phyloP scores from a whole-genome alignment of 2,888 invertebrate species.

The Macropis europaea region DNA sequence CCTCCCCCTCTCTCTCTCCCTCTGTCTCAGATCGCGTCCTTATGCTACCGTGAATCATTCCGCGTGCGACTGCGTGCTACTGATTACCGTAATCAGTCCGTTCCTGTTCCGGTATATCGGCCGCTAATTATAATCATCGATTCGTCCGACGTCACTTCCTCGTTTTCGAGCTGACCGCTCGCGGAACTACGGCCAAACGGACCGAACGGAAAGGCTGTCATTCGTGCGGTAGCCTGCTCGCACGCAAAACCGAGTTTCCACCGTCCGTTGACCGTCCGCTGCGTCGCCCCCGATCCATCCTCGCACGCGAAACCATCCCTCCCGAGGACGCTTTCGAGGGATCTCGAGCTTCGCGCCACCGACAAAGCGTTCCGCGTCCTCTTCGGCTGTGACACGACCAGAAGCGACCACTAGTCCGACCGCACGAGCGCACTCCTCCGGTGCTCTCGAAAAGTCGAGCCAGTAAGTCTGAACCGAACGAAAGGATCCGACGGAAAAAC shows the following conservation, averaged over 20 bases:
- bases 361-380: too few relatives aligned
- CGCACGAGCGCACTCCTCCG: slow-evolving; percentile 44
- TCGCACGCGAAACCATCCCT: too few relatives aligned
- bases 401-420: slow-evolving; percentile 33
- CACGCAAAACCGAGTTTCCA: too few relatives aligned
- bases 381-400: slow-evolving; percentile 23
- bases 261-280: too few relatives aligned
- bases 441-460: slow-evolving; percentile 50
- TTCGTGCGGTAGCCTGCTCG: too few relatives aligned
- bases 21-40: slow-evolving; percentile 39
- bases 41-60: slow-evolving; percentile 69
- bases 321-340: too few relatives aligned
- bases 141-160: slow-evolving; percentile 76
- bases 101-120: slow-evolving; percentile 77
- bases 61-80: slow-evolving; percentile 72
- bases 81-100: slow-evolving; percentile 79
- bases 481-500: slow-evolving; percentile 50
- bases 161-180: slow-evolving; percentile 65
- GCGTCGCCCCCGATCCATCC: too few relatives aligned
- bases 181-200: slow-evolving; percentile 56
- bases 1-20: slow-evolving; percentile 15
- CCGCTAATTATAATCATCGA: slow-evolving; percentile 79
- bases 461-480: slow-evolving; percentile 62
- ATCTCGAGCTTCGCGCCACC: too few relatives aligned
- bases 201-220: slow-evolving; percentile 43